Percentiles rank a stretch among this genome's conserved stretches.
Conservation (phyloP, 2,113 vertebrate species). For the Brachypteracias leptosomus region DNA sequence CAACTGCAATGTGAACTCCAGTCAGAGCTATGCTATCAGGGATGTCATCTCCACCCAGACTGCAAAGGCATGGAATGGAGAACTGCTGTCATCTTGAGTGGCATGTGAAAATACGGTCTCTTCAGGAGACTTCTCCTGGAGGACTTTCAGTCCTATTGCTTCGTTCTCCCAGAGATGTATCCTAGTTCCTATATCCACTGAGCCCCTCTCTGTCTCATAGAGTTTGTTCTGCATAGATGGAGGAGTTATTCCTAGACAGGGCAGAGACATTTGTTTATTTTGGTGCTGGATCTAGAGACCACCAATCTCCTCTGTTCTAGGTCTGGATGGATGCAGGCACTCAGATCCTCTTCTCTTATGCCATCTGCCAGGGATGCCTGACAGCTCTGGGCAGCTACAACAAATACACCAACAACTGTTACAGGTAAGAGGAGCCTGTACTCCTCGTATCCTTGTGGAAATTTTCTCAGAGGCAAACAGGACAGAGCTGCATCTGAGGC, state of each 20-base stretch:
- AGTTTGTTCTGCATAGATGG: background rate
- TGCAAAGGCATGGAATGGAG: background rate
- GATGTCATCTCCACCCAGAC: background rate
- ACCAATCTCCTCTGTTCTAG: conserved; percentile 61
- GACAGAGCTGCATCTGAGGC: background rate
- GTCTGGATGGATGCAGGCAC: conserved; percentile 89
- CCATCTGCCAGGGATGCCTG: conserved; percentile 87
- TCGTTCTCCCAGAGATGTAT: background rate
- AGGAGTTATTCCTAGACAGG: background rate
- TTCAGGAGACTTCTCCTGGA: background rate
- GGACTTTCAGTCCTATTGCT: background rate
- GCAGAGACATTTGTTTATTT: background rate
- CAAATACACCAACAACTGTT: conserved; percentile 91
- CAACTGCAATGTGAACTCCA: background rate
- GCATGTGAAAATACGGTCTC: background rate
- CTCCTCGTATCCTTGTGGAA: background rate
- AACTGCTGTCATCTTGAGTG: background rate
- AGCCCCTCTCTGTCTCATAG: background rate
- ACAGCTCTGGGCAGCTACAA: conserved; percentile 94
- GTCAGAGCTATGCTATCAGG: background rate
- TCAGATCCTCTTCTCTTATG: conserved; percentile 90
- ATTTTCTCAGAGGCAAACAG: background rate
- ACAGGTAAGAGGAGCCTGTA: conserved; percentile 74
- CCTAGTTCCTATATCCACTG: background rate
- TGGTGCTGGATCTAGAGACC: background rate